Conservation (phyloP, 2,113 vertebrate genomes). For the Corythoichthys intestinalis region DNA sequence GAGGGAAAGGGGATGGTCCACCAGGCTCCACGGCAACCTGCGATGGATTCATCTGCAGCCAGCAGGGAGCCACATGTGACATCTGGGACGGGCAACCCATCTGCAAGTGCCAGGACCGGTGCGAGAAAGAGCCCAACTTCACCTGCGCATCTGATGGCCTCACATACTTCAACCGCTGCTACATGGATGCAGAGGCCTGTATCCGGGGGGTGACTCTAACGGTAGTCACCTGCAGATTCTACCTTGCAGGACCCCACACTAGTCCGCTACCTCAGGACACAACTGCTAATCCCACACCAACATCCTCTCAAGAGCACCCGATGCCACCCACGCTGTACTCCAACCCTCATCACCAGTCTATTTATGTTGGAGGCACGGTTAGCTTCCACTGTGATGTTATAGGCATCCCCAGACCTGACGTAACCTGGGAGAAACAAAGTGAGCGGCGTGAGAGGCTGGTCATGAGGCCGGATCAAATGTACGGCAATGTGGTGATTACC, state of each 20-base stretch:
- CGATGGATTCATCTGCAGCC: slow-evolving; percentile 82
- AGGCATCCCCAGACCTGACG: slow-evolving; percentile 82
- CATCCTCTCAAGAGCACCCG: slow-evolving; percentile 68
- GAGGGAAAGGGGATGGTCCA: slow-evolving; percentile 7
- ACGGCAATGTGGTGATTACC: slow-evolving; percentile 93
- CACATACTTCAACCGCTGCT: slow-evolving; percentile 98
- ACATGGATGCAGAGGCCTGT: slow-evolving; percentile 96
- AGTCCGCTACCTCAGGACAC: slow-evolving; percentile 83
- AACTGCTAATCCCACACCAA: slow-evolving; percentile 76
- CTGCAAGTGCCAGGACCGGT: slow-evolving; percentile 92
- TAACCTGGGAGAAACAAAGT: slow-evolving; percentile 95
- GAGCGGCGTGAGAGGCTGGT: slow-evolving; percentile 81
- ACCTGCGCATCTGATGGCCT: slow-evolving; percentile 94
- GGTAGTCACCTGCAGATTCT: slow-evolving; percentile 86
- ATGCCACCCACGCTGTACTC: slow-evolving; percentile 84
- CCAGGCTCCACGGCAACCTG: slow-evolving; percentile 68
- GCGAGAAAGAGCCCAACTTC: slow-evolving; percentile 94
- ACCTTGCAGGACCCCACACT: slow-evolving; percentile 83
- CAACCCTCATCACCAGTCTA: slow-evolving; percentile 85
- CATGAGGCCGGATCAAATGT: slow-evolving; percentile 96
- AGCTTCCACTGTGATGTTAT: slow-evolving; percentile 91
- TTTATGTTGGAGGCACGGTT: slow-evolving; percentile 83
- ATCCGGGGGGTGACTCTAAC: slow-evolving; percentile 80
- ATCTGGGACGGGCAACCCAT: slow-evolving; percentile 91
- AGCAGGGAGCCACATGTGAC: slow-evolving; percentile 91